Evolutionary conservation across 2,888 invertebrate genomes (phyloP), one percentile per base, ranked within the genome.

Genomic region (Acheta domesticus): DNA sequence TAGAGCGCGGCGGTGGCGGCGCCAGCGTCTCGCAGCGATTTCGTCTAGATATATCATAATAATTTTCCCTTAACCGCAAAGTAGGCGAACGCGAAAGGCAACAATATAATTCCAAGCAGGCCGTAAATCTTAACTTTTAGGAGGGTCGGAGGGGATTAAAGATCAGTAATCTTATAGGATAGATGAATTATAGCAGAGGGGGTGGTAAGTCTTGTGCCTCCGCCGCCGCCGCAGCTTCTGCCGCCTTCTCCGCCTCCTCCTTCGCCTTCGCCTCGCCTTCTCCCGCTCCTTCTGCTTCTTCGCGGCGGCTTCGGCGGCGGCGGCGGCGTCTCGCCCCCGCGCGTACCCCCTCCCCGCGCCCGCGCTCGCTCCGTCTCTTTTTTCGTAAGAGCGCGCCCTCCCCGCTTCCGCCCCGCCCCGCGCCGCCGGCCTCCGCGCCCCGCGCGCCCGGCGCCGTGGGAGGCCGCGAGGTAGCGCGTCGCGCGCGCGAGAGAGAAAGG

Each of bases 81-180:
- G 78, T 80, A 80, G 80, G 79, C 75, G 80, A 78, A 81, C 79
- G 80, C 80, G 79, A 80, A 79, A 79, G 79, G 81, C 89, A 89
- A 89, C 89, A 89, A 89, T 89, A 90, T 91, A 91, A 91, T 91
- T 90, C 91, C 90, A 88, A 86, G 87, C 89, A 87, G 86, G 88
- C 87, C 91, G 90, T 91, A 91, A 91, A 91, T 91, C 91, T 91
- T 90, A 91, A 91, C 90, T 91, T 91, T 91, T 91, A 91, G 91
- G 86, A 91, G 91, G 85, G 85, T 86, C 86, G 89, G 89, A 90
- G 90, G 90, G 91, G 91, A 91, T 91, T 91, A 91, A 91, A 92
- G 91, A 91, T 91, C 91, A 91, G 91, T 91, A 91, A 91, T 91
- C 91, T 91, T 90, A 90, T 90, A 89, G 88, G 87, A 88, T 89